A percentile compares a stretch with the other conserved stretches of the same genome.
Conservation (phyloP, 2,113 vertebrate genomes). For the Harpagus bidentatus region DNA sequence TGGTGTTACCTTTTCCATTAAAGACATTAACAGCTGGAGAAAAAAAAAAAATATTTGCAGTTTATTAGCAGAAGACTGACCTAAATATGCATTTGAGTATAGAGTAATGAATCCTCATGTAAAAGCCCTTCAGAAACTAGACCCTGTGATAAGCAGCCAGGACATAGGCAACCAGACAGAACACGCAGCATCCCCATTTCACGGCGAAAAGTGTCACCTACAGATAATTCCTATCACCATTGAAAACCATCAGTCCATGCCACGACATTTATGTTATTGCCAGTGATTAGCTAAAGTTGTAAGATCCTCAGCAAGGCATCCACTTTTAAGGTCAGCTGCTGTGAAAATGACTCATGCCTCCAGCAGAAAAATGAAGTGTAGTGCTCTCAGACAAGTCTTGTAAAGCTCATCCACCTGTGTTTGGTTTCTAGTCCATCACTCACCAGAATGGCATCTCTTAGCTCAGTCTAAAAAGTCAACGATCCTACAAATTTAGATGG, state of each 20-base stretch:
- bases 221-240: not conserved
- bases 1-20: not conserved
- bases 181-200: not conserved
- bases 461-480: not conserved
- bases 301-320: not conserved
- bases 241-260: not conserved
- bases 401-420: accelerated
- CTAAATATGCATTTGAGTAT: not conserved
- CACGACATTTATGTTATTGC: not conserved
- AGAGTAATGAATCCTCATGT: not conserved
- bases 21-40: not conserved
- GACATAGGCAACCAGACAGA: not conserved
- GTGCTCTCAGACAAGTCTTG: not conserved
- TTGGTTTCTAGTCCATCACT: not conserved
- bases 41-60: not conserved
- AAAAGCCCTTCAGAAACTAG: not conserved
- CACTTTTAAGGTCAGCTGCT: not conserved
- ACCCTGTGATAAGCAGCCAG: not conserved
- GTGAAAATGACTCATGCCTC: not conserved
- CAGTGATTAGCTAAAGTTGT: not conserved
- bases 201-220: not conserved
- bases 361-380: not conserved
- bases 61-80: not conserved
- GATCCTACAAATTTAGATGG: not conserved
- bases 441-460: not conserved